Conservation (phyloP, 2,888 invertebrate genomes). For the Orthosia gothica region DNA sequence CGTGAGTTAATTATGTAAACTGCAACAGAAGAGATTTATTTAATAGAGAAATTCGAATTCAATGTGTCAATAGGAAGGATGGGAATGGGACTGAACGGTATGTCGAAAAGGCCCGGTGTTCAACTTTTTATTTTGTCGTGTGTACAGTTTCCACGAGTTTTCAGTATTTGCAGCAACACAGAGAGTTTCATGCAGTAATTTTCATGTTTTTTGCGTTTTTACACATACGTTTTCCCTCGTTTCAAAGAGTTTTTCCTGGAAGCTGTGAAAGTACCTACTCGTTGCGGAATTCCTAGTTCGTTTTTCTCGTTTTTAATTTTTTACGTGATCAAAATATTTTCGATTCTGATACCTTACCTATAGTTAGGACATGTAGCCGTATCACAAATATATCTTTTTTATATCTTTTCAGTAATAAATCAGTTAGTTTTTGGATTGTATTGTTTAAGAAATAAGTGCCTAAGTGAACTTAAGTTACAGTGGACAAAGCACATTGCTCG, state of each 20-base stretch:
- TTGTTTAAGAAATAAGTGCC: too few relatives aligned
- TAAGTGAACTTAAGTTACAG: too few relatives aligned
- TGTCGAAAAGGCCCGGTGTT: neutral
- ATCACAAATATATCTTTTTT: neutral
- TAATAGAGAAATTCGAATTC: neutral
- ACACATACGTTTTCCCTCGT: neutral
- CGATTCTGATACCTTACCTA: neutral
- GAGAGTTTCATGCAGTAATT: neutral
- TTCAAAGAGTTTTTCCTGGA: slow-evolving; percentile 13
- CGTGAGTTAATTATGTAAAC: neutral
- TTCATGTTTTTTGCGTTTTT: slow-evolving; percentile 10
- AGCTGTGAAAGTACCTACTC: neutral
- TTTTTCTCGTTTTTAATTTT: neutral
- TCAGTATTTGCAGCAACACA: slow-evolving; percentile 4
- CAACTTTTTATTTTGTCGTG: neutral
- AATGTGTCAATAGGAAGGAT: neutral
- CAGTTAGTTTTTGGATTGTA: too few relatives aligned
- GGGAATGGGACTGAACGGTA: neutral
- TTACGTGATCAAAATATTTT: slow-evolving; percentile 1
- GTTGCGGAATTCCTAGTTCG: neutral
- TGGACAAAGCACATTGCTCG: too few relatives aligned
- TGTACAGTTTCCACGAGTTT: neutral
- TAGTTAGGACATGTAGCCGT: neutral
- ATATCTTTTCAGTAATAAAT: neutral
- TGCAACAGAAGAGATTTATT: neutral